Evolutionary conservation across 1,140 invertebrate species (phyloP), one percentile per base, ranked within the genome.

Genomic region (Musca vetustissima): DNA sequence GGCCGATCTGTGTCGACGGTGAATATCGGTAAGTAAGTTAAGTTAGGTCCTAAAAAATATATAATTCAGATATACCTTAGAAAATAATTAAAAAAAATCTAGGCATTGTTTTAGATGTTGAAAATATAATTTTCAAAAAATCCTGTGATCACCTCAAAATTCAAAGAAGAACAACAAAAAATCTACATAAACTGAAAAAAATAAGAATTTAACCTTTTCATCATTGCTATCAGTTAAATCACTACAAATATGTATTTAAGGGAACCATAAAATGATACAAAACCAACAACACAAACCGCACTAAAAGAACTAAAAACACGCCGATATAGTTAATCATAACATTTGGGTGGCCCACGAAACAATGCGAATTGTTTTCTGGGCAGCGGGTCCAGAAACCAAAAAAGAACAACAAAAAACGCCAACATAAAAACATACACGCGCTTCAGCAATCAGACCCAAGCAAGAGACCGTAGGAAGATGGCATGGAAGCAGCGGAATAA

Each of bases 281-380:
- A 36, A 28, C 36, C 57, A 61, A 19, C n/a, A 52, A 52, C 55
- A 59, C 14, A 15, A 24, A 15, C 24, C 28, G n/a, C 57, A 7
- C n/a, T 7, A 43, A 59, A 43, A 43, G 17, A 14, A 61, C 57
- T 36, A 61, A 21, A 61, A n/a, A 43, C 50, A 59, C 22, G 64
- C 14, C 43, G 43, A 65, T 65, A 65, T 65, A 49, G 64, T 79
- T 77, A 79, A 79, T 79, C 77, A 79, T 79, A 79, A 79, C 77
- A 72, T 77, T 77, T 79, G 77, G 77, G 77, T 79, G 77, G 77
- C 74, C 77, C 47, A 47, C 22, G 43, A 64, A 68, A 68, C 67
- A 68, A 68, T 68, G 47, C 47, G 67, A 68, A 68, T 68, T 68
- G 32, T 65, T 49, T 65, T 48, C 32, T 43, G 36, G 36, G 36